Conservation (phyloP, 2,113 vertebrate species). For the Psephotus haematonotus region DNA sequence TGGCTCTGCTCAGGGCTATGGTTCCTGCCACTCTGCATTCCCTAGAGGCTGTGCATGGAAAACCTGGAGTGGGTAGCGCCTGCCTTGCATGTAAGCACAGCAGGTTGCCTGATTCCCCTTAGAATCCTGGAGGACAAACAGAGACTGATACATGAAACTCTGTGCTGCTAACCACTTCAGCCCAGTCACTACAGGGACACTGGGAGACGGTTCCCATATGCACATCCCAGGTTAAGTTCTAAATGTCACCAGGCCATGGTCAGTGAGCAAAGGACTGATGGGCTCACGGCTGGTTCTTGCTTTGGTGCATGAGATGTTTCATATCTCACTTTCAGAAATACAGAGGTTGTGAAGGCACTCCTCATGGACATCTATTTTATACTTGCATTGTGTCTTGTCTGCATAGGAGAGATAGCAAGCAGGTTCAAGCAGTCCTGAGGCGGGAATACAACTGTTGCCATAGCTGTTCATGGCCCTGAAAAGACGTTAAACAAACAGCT, state of each 20-base stretch:
- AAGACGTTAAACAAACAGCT: not conserved
- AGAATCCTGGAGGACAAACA: not conserved
- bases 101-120: not conserved
- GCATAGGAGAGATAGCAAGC: not conserved
- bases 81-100: not conserved
- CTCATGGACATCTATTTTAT: not conserved
- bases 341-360: not conserved
- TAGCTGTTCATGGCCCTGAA: not conserved
- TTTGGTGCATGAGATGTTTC: not conserved
- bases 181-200: rapidly evolving
- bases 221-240: not conserved
- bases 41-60: not conserved
- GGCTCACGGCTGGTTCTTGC: not conserved
- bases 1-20: not conserved
- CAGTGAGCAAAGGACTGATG: rapidly evolving
- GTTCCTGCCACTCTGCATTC: not conserved
- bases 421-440: not conserved
- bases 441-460: not conserved
- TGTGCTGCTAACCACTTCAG: not conserved
- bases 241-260: not conserved
- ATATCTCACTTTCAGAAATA: not conserved
- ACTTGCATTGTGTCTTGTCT: not conserved
- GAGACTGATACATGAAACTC: not conserved
- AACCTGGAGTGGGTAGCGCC: not conserved
- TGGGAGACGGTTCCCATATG: not conserved